Percentiles rank a stretch among this genome's conserved stretches.
Evolutionary conservation across 2,888 invertebrate species (phyloP).

Genomic region (Drosophila melanosoma): DNA sequence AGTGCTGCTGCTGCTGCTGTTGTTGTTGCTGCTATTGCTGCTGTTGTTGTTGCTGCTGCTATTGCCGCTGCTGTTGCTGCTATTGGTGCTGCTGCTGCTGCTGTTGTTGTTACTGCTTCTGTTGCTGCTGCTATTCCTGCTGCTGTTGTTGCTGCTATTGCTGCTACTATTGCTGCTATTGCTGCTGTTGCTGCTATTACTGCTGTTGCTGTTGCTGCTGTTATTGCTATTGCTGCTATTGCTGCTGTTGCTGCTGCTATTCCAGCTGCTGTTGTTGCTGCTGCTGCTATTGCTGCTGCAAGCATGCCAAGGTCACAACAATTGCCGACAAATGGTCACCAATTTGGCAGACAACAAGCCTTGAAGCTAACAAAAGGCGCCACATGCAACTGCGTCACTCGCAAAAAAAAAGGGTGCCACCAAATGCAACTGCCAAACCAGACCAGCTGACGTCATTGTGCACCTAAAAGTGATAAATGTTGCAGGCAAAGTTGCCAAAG

Average conservation of each 20-base stretch:
- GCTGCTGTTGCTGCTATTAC: background rate
- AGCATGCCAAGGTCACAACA: slow-evolving; percentile 36
- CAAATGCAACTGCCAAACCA: background rate
- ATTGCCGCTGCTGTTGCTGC: background rate
- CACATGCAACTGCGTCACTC: slow-evolving; percentile 48
- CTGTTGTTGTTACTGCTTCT: background rate
- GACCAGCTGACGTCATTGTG: slow-evolving; percentile 31
- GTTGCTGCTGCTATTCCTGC: background rate
- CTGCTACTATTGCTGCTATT: background rate
- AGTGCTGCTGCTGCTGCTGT: slow-evolving; percentile 1
- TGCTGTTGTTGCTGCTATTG: background rate
- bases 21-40: background rate
- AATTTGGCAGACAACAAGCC: slow-evolving; percentile 52
- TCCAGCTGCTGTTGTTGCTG: slow-evolving; percentile 4
- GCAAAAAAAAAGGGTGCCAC: slow-evolving; percentile 1
- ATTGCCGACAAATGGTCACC: slow-evolving; percentile 60
- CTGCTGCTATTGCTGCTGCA: slow-evolving; percentile 10
- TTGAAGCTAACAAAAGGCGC: slow-evolving; percentile 41
- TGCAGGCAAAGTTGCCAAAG: slow-evolving; percentile 39
- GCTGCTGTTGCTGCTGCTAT: background rate
- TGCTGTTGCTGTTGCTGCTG: slow-evolving; percentile 1
- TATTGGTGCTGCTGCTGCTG: slow-evolving; percentile 1
- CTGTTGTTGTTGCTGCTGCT: background rate
- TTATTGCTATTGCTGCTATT: background rate
- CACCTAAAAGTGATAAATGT: slow-evolving; percentile 50